Conservation (phyloP, 2,797 vertebrate genomes). For the Cephalopachus bancanus region DNA sequence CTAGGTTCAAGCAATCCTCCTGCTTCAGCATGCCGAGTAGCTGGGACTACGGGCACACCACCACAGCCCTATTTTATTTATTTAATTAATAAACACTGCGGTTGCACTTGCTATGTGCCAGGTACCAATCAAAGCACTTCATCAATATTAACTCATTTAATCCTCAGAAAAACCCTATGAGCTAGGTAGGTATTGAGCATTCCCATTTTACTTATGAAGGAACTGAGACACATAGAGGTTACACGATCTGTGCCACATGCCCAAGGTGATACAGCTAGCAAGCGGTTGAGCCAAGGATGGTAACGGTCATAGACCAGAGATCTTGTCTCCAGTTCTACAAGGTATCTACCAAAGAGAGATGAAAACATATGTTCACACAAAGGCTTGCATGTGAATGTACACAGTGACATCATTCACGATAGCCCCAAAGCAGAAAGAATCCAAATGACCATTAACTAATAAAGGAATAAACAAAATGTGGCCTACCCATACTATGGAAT, state of each 20-base stretch:
- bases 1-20: no score
- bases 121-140: not conserved
- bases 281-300: not conserved
- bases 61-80: not conserved
- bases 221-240: not conserved
- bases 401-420: not conserved
- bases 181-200: not conserved
- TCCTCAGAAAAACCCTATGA: not conserved
- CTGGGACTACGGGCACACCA: no score
- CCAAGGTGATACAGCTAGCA: constrained; percentile 18
- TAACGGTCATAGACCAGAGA: not conserved
- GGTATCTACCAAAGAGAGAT: not conserved
- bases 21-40: no score
- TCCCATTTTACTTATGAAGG: constrained; percentile 34
- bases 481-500: not conserved
- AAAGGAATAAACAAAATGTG: not conserved
- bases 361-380: not conserved
- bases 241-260: not conserved
- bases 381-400: not conserved
- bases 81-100: constrained; percentile 40
- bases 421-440: not conserved
- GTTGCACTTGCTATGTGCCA: not conserved
- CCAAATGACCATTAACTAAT: not conserved
- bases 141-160: not conserved
- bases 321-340: not conserved